These are phyloP conservation scores for Colius striatus DNA, from an alignment of 2,113 vertebrate species.

Conservation along the genomic window DNA sequence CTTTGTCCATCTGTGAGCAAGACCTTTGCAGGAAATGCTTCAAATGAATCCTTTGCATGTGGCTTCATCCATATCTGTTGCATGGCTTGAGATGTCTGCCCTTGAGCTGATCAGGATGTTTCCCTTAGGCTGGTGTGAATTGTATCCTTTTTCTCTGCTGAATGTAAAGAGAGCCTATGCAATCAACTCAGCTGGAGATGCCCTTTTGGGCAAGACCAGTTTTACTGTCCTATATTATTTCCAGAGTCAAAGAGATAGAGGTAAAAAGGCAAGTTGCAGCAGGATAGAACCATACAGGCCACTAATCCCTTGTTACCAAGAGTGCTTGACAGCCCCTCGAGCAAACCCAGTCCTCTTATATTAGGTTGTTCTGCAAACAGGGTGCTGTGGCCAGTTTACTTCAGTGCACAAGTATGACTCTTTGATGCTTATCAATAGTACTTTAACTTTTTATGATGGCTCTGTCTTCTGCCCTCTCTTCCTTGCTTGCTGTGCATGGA, in stretches of 20 bases:
- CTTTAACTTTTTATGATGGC: neutral
- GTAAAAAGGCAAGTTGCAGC: neutral
- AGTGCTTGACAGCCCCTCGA: neutral
- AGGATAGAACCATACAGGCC: neutral
- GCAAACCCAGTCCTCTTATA: neutral
- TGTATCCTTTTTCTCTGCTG: neutral
- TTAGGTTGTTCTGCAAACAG: neutral
- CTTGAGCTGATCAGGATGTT: neutral
- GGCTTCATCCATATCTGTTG: neutral
- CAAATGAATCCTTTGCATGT: neutral
- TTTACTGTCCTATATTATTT: neutral
- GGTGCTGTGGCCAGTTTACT: neutral
- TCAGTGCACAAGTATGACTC: neutral
- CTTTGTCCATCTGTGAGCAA: neutral
- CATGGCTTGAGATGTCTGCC: neutral
- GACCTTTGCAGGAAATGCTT: neutral
- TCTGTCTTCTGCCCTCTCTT: neutral
- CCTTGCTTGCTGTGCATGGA: neutral
- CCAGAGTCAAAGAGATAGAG: neutral
- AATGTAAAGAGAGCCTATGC: neutral
- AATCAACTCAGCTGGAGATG: neutral
- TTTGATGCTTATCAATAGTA: neutral
- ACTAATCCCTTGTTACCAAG: neutral
- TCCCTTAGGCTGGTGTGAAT: neutral
- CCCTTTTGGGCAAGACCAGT: fast-evolving